A percentile compares a stretch with the other conserved stretches of the same genome.
These are phyloP conservation scores for human DNA, from an alignment of 2,113 vertebrate genomes.

Conservation along the genomic window GRCh38 chr12:58070501-58071000, in stretches of 20 bases:
- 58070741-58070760: neutral
- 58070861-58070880: neutral
- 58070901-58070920: neutral
- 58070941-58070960: neutral
- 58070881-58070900: neutral
- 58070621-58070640: neutral
- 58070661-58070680: neutral
- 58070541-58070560: neutral
- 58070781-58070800: neutral
- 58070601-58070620: neutral
- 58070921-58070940: neutral
- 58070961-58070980: neutral
- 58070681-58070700: neutral
- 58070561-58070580: neutral
- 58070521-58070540: neutral
- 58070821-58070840: neutral
- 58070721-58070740: neutral
- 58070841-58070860: neutral
- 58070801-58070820: neutral
- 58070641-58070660: neutral
- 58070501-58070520: neutral
- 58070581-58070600: neutral
- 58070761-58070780: neutral
- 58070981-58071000: neutral
- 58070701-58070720: neutral